Base-by-base conservation (phyloP, 1,140 invertebrate genomes). In the Branchinecta lindahli region DNA sequence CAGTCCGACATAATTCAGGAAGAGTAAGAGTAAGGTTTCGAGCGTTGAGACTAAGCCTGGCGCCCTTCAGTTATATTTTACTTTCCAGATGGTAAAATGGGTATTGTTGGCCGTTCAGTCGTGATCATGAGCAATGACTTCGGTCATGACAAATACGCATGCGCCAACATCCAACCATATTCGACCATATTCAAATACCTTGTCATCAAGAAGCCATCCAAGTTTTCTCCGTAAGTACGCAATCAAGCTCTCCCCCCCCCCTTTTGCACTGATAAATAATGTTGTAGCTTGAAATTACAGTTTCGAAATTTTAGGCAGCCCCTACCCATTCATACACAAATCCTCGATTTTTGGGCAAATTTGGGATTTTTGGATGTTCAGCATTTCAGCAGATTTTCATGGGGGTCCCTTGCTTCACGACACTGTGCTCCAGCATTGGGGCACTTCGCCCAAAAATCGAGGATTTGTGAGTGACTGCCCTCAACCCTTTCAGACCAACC, bases 161-260 rank as follows among this genome's bases (percentile, higher is more conserved):
- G 93, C 79, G 91, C 92, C 66, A 95, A 95, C 77, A 92, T 96
- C 71, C 85, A 89, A 75, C 89, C 90, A 0, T 92, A 95, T 78
- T 86, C 91, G 77, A 89, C 94, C 78, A 90, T 94, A 67, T 86
- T 94, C 61, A 94, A 92, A 78, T 93, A 91, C 78, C 87, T 88
- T 0, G 93, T 92, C 75, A 85, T 96, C 20, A 85, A 87, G 75
- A 91, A 89, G 78, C 87, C 89, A 66, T 90, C 91, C 3, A 82
- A 88, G 78, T 96, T 95, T 77, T 89, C 92, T 18, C 81, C 90
- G 89, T 93, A 82, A 86, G 87, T 84, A 68, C 12, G 46, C 1
- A 33, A 5, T 33, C 33, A 33, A 33, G 33, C 15, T 2, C 15
- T 2, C 21, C 8, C 21, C 9, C 69, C 47, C 44, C 3, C 12